Conservation (phyloP, 1,140 invertebrate genomes). For the Lithobius niger region DNA sequence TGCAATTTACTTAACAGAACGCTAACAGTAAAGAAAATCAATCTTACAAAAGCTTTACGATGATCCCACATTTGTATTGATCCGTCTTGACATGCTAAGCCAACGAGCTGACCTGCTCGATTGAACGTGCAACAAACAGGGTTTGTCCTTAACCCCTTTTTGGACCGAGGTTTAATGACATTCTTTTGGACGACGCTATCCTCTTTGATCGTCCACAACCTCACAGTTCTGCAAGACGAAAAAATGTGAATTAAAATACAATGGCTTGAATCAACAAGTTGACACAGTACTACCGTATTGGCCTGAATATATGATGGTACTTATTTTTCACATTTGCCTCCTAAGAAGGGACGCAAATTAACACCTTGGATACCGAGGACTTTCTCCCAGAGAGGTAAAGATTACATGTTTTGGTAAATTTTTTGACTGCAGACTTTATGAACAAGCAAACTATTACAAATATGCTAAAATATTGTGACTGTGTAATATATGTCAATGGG, state of each 20-base stretch:
- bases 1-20: background rate
- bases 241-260: background rate
- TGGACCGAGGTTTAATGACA: slow-evolving; percentile 77
- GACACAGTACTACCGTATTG: too few relatives aligned
- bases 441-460: too few relatives aligned
- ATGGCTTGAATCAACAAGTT: background rate
- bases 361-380: too few relatives aligned
- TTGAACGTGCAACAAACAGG: slow-evolving; percentile 74
- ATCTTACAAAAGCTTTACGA: slow-evolving; percentile 45
- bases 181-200: slow-evolving; percentile 62
- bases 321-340: too few relatives aligned
- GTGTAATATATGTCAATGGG: too few relatives aligned
- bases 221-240: slow-evolving; percentile 15
- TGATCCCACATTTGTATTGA: slow-evolving; percentile 98
- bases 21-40: background rate
- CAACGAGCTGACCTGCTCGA: slow-evolving; percentile 75
- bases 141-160: slow-evolving; percentile 73
- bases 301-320: too few relatives aligned
- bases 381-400: too few relatives aligned
- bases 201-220: slow-evolving; percentile 74
- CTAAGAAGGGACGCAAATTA: too few relatives aligned
- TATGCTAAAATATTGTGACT: too few relatives aligned
- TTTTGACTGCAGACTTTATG: too few relatives aligned
- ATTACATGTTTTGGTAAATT: too few relatives aligned
- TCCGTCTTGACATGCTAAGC: slow-evolving; percentile 85